Percentiles rank a stretch among this genome's conserved stretches.
These are phyloP conservation scores for Lepidurus apus DNA, from an alignment of 1,140 invertebrate species.

Conservation along the genomic window DNA sequence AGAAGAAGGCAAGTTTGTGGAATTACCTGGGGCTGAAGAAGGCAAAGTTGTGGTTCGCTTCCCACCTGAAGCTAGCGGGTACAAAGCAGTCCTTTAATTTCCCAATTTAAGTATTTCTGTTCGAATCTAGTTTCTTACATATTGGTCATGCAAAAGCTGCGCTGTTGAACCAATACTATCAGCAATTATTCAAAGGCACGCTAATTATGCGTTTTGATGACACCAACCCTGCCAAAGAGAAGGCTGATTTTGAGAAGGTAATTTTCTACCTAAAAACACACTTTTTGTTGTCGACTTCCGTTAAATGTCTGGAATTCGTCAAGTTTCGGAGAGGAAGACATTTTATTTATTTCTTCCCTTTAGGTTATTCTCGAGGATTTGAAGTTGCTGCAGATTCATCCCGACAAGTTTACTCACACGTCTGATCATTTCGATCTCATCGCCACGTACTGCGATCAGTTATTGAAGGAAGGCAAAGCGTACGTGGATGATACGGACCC, in stretches of 20 bases:
- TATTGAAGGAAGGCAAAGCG: slow-evolving; percentile 82
- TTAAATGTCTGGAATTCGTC: not conserved
- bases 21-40: slow-evolving; percentile 84
- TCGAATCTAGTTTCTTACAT: slow-evolving; percentile 72
- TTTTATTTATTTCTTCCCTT: slow-evolving; percentile 34
- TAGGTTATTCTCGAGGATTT: slow-evolving; percentile 93
- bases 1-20: slow-evolving; percentile 92
- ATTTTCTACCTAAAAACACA: not conserved
- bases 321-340: not conserved
- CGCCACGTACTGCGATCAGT: slow-evolving; percentile 76
- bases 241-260: slow-evolving; percentile 92
- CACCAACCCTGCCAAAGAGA: slow-evolving; percentile 99
- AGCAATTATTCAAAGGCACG: slow-evolving; percentile 85
- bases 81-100: slow-evolving; percentile 35
- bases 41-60: slow-evolving; percentile 82
- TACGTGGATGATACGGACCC: slow-evolving; percentile 95
- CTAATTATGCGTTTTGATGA: slow-evolving; percentile 99
- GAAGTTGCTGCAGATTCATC: slow-evolving; percentile 81
- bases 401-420: slow-evolving; percentile 89
- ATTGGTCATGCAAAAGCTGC: slow-evolving; percentile 99
- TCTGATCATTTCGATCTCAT: slow-evolving; percentile 96
- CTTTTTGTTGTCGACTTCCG: too few relatives aligned
- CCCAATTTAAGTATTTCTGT: slow-evolving; percentile 28
- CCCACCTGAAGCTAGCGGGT: slow-evolving; percentile 96
- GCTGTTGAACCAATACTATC: slow-evolving; percentile 95